Conservation (phyloP, 2,113 vertebrate genomes). For the Piprites chloris region DNA sequence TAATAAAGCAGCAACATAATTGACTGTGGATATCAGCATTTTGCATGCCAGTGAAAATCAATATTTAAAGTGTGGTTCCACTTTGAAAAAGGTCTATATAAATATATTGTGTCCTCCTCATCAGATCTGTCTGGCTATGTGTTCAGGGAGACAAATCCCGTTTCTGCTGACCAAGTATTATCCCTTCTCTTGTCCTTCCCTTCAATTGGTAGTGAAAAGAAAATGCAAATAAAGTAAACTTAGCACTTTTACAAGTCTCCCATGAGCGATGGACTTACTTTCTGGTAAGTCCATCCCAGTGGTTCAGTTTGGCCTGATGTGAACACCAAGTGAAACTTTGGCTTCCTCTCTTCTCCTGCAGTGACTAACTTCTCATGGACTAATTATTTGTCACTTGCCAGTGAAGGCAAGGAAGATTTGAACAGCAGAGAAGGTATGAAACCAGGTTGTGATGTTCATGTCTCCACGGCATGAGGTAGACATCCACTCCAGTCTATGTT, state of each 20-base stretch:
- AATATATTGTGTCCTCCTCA: background rate
- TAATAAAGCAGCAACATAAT: constrained; percentile 28
- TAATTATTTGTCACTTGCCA: background rate
- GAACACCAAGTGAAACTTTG: background rate
- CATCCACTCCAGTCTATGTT: background rate
- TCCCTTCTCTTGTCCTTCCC: background rate
- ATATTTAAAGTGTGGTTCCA: constrained; percentile 43
- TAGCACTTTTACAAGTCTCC: background rate
- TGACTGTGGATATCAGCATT: constrained; percentile 46
- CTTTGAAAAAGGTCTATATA: constrained; percentile 15
- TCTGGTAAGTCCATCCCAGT: background rate
- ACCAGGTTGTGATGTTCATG: background rate
- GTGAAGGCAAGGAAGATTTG: background rate
- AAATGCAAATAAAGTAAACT: background rate
- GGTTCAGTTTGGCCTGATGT: background rate
- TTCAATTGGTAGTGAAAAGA: background rate
- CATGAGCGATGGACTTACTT: background rate
- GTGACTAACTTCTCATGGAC: background rate
- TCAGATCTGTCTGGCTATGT: background rate
- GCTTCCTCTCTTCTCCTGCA: background rate
- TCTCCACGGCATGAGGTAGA: background rate
- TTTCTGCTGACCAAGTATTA: constrained; percentile 46
- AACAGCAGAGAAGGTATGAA: background rate
- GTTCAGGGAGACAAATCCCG: background rate
- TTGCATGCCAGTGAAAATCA: constrained; percentile 35